Evolutionary conservation across 2,113 vertebrate genomes (phyloP).

Genomic region (Dasyprocta punctata): DNA sequence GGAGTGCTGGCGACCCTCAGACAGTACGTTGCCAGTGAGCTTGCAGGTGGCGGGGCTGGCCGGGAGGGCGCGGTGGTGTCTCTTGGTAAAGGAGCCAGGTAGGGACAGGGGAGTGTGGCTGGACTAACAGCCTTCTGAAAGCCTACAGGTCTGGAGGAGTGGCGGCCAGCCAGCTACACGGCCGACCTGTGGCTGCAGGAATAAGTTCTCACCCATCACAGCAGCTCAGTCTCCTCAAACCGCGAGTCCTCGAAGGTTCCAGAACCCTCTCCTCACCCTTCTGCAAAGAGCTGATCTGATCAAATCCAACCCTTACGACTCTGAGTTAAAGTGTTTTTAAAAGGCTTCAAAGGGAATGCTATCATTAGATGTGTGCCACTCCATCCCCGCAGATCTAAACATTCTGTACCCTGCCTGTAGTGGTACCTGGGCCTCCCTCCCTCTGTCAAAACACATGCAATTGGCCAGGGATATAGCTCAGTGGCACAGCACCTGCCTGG

Average conservation of each 20-base stretch:
- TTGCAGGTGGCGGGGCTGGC: not conserved
- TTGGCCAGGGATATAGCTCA: no score
- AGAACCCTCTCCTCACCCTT: not conserved
- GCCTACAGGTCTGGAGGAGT: not conserved
- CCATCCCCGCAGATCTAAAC: not conserved
- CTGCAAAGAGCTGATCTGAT: not conserved
- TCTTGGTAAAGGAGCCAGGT: not conserved
- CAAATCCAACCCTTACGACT: not conserved
- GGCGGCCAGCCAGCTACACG: no score
- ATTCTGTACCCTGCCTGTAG: not conserved
- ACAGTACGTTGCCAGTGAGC: not conserved
- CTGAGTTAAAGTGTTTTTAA: not conserved
- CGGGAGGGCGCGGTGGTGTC: not conserved
- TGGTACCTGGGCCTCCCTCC: not conserved
- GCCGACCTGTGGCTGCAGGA: not conserved
- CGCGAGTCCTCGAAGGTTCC: not conserved
- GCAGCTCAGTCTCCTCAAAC: not conserved
- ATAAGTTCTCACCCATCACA: not conserved
- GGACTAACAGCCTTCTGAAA: not conserved
- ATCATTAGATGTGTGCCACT: not conserved
- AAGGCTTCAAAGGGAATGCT: not conserved
- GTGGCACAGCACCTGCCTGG: no score
- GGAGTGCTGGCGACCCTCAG: not conserved
- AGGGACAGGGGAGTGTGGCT: fast-evolving
- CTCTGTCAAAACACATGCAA: not conserved